Percentiles rank a stretch among this genome's conserved stretches.
phyloP scores from a whole-genome alignment of 2,888 invertebrate species.

The Harpalus rufipes region DNA sequence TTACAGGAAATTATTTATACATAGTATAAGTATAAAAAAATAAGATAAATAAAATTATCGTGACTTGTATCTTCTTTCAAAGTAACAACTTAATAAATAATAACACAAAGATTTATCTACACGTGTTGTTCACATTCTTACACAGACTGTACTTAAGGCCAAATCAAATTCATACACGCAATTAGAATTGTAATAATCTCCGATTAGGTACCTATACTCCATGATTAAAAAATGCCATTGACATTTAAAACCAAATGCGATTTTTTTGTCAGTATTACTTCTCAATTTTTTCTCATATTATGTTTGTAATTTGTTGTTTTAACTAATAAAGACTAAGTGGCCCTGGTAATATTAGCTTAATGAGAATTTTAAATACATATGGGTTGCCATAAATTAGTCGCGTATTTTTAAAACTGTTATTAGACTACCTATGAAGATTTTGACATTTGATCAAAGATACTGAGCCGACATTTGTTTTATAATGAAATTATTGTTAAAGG shows the following conservation, averaged over 20 bases:
- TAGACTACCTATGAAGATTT: constrained; percentile 29
- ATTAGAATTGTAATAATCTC: constrained; percentile 34
- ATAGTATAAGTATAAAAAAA: background rate
- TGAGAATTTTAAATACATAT: constrained; percentile 28
- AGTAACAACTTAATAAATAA: constrained; percentile 16
- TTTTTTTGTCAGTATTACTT: constrained; percentile 17
- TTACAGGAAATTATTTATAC: background rate
- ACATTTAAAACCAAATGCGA: constrained; percentile 15
- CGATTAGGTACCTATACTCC: background rate
- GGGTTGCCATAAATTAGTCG: constrained; percentile 27
- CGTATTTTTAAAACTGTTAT: constrained; percentile 21
- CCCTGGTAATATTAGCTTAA: constrained; percentile 16
- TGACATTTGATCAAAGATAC: constrained; percentile 45
- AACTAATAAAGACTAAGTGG: constrained; percentile 31
- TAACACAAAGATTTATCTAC: constrained; percentile 16
- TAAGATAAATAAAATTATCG: constrained; percentile 9
- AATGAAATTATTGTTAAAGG: constrained; percentile 45
- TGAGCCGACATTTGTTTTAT: constrained; percentile 40
- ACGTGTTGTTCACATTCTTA: constrained; percentile 16
- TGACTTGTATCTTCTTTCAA: constrained; percentile 35
- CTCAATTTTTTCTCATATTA: constrained; percentile 8
- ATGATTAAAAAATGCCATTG: constrained; percentile 30
- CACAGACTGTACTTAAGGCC: constrained; percentile 18
- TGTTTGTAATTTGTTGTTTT: constrained; percentile 19
- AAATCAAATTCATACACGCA: constrained; percentile 24